phyloP scores from a whole-genome alignment of 2,113 vertebrate genomes.

The Trematomus loennbergii region DNA sequence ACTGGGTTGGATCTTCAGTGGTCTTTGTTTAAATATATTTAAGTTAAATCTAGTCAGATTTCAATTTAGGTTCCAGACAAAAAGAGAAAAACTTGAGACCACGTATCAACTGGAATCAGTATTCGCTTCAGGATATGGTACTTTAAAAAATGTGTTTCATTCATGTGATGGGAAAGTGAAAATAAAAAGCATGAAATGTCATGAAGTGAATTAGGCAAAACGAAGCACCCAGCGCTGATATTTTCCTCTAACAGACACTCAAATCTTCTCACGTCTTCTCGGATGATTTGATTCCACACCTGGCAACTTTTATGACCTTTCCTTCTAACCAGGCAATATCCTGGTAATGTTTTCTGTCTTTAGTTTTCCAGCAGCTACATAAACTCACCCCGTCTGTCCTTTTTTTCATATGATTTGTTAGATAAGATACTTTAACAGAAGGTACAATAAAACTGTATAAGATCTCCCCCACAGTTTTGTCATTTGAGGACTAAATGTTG shows the following conservation, averaged over 20 bases:
- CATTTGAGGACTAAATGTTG: neutral
- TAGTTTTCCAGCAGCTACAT: conserved; percentile 50
- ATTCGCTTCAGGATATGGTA: conserved; percentile 39
- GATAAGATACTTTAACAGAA: conserved; percentile 25
- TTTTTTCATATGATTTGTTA: conserved; percentile 43
- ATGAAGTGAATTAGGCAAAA: conserved; percentile 60
- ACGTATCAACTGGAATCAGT: conserved; percentile 34
- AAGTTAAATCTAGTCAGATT: conserved; percentile 31
- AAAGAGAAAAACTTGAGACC: conserved; percentile 8
- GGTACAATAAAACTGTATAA: conserved; percentile 9
- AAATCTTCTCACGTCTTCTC: conserved; percentile 61
- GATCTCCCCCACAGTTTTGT: neutral
- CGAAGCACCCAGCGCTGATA: conserved; percentile 38
- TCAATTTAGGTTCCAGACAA: conserved; percentile 6
- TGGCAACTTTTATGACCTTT: conserved; percentile 73
- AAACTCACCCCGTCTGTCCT: conserved; percentile 22
- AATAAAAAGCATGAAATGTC: conserved; percentile 53
- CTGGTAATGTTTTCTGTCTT: conserved; percentile 51
- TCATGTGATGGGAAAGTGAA: conserved; percentile 33
- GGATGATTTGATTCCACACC: conserved; percentile 75
- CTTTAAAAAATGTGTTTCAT: conserved; percentile 35
- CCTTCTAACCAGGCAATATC: conserved; percentile 61
- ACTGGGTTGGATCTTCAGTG: conserved; percentile 27
- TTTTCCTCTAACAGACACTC: conserved; percentile 67
- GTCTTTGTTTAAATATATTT: conserved; percentile 9